These are phyloP conservation scores for Lysandra bellargus DNA, from an alignment of 2,888 invertebrate species.

Conservation along the genomic window DNA sequence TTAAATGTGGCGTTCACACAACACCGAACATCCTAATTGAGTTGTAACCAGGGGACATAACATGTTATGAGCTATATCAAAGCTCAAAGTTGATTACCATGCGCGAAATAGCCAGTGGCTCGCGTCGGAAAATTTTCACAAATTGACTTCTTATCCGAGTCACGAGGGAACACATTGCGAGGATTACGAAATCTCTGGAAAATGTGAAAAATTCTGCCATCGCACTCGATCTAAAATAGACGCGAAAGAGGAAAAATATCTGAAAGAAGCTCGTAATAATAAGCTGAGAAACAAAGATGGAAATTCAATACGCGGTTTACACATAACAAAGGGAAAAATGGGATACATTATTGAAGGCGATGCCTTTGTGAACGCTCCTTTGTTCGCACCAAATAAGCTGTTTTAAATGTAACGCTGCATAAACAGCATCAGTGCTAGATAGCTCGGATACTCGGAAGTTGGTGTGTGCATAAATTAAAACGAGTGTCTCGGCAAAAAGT, in stretches of 20 bases:
- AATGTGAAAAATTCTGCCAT: constrained; percentile 4
- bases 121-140: background rate
- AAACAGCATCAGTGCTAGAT: constrained; percentile 58
- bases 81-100: constrained; percentile 8
- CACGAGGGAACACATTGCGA: background rate
- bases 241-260: constrained; percentile 13
- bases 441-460: constrained; percentile 65
- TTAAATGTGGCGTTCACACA: constrained; percentile 24
- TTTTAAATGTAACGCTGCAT: constrained; percentile 31
- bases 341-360: constrained; percentile 23
- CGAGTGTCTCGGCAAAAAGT: constrained; percentile 77
- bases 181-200: constrained; percentile 17
- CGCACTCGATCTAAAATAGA: background rate
- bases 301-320: constrained; percentile 29
- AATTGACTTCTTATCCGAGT: constrained; percentile 14
- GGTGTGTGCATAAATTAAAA: constrained; percentile 78
- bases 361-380: constrained; percentile 20
- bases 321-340: constrained; percentile 28
- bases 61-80: background rate
- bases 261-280: constrained; percentile 18
- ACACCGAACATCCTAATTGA: constrained; percentile 25
- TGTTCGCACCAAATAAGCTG: constrained; percentile 29
- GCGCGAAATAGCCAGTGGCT: background rate
- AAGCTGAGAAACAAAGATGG: constrained; percentile 23
- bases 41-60: constrained; percentile 16